Evolutionary conservation across 2,797 vertebrate species (phyloP).

Genomic region (Dromococcyx pavoninus): DNA sequence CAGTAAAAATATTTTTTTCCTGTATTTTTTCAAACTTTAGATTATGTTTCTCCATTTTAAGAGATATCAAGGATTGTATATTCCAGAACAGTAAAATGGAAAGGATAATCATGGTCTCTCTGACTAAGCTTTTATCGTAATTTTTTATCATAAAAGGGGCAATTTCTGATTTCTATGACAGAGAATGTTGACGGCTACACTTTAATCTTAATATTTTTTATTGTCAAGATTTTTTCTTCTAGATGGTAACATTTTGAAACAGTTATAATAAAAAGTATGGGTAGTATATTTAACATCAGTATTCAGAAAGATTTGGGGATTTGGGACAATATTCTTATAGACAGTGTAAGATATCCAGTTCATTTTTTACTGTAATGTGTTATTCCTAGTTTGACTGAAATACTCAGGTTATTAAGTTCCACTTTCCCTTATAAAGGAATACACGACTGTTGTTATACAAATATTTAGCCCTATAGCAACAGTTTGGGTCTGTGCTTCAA

Average conservation of each 20-base stretch:
- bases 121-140: not conserved
- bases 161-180: not conserved
- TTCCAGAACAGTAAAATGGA: conserved; percentile 21
- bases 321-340: not conserved
- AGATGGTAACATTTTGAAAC: not conserved
- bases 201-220: not conserved
- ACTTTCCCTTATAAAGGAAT: not conserved
- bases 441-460: not conserved
- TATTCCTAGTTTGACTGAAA: not conserved
- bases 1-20: not conserved
- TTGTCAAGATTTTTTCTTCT: not conserved
- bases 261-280: not conserved
- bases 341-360: not conserved
- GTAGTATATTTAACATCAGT: not conserved
- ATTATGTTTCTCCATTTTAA: conserved; percentile 22
- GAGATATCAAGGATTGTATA: not conserved
- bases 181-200: not conserved
- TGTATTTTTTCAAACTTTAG: not conserved
- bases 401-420: not conserved
- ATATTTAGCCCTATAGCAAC: conserved; percentile 39
- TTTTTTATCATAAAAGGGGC: conserved; percentile 11
- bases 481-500: not conserved
- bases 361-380: not conserved
- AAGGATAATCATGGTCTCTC: not conserved
- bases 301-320: not conserved